Evolutionary conservation across 2,888 invertebrate genomes (phyloP), one percentile per base, ranked within the genome.

Genomic region (Mythimna lalbum): DNA sequence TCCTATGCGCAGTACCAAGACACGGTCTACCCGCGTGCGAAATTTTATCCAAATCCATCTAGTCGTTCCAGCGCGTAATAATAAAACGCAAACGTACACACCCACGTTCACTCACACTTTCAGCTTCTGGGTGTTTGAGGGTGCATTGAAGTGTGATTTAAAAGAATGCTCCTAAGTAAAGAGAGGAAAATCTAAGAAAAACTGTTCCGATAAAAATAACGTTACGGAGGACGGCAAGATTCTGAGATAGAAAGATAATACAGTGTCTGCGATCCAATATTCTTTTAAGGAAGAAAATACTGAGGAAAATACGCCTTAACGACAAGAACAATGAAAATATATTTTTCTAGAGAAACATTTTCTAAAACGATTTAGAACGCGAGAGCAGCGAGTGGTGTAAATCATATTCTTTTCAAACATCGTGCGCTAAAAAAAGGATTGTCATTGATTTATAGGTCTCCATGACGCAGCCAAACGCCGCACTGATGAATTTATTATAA

Each of bases 161-260:
- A 52, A 49, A 62, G 55, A 43, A n/a, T 19, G 10, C n/a, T 23
- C 23, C 5, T 39, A 73, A 27, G 23, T 59, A 62, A 57, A n/a
- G 43, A 5, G 31, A 64, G 19, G 7, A 39, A 7, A 3, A 14
- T 61, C 50, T 61, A 19, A 56, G 56, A 63, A 73, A 68, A 73
- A 59, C 59, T 39, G 47, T 31, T 23, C 17, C 50, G 53, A 64
- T 81, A 81, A 81, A 76, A 76, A 66, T 76, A 76, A 64, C 61
- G 47, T 71, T 55, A 57, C 43, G 50, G 56, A 63, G 47, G 57
- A 67, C 17, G 19, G n/a, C 23, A 63, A 63, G 17, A 73, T 33
- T 57, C 65, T 72, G 50, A 69, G 61, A 82, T 78, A 66, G 70
- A 73, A 78, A 75, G 66, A 84, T 69, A 81, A 84, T 81, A 77